A percentile compares a stretch with the other conserved stretches of the same genome.
These are phyloP conservation scores for Lysandra coridon DNA, from an alignment of 2,888 invertebrate genomes.

Conservation along the genomic window DNA sequence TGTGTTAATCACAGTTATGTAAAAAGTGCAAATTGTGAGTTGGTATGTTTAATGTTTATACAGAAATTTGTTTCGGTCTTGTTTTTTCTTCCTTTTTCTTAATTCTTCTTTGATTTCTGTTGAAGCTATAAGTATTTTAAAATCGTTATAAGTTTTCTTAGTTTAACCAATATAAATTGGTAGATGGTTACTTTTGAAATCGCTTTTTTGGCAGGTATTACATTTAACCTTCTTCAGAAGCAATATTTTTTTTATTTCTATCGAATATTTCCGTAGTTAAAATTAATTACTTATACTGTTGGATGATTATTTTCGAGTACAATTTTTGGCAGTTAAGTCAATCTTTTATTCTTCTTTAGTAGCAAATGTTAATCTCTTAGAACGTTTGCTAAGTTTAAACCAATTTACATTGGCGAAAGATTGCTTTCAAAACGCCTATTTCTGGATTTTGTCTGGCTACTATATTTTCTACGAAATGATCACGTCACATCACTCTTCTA, in stretches of 20 bases:
- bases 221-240: not conserved
- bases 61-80: not conserved
- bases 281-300: not conserved
- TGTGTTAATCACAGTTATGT: constrained; percentile 18
- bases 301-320: not conserved
- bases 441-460: not conserved
- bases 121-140: not conserved
- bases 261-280: not conserved
- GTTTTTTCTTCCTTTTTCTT: not conserved
- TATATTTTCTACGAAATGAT: not conserved
- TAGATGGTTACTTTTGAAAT: not conserved
- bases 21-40: constrained; percentile 16
- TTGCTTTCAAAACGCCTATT: constrained; percentile 11
- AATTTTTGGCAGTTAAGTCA: not conserved
- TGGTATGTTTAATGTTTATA: constrained; percentile 5
- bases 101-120: not conserved
- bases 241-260: not conserved
- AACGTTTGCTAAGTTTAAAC: not conserved
- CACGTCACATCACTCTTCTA: not conserved
- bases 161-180: not conserved
- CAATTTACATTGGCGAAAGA: not conserved
- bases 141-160: not conserved
- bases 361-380: not conserved
- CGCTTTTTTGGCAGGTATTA: not conserved
- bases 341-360: not conserved